Conservation (phyloP, 1,140 invertebrate species). For the Apis cerana region DNA sequence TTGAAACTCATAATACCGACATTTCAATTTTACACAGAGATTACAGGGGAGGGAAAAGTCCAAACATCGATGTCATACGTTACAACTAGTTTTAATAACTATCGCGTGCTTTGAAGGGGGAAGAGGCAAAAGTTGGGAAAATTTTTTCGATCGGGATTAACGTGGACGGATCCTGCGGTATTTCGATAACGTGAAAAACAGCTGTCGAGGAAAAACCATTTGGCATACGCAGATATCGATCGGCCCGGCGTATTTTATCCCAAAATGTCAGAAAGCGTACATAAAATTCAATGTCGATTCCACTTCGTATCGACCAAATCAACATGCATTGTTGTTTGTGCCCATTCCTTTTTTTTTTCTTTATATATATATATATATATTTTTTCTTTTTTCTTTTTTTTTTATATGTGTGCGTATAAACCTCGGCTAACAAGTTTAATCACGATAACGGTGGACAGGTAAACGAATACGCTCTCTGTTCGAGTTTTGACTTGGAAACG, state of each 20-base stretch:
- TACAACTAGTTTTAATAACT: slow-evolving; percentile 33
- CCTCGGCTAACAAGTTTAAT: slow-evolving; percentile 39
- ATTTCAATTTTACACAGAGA: slow-evolving; percentile 13
- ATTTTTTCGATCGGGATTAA: slow-evolving; percentile 36
- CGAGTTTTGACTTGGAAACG: background rate
- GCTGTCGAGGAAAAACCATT: slow-evolving; percentile 36
- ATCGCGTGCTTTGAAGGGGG: background rate
- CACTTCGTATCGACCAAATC: slow-evolving; percentile 15
- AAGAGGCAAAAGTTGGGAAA: background rate
- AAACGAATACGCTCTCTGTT: slow-evolving; percentile 15
- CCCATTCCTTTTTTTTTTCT: background rate
- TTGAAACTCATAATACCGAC: slow-evolving; percentile 6
- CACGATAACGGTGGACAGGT: slow-evolving; percentile 22
- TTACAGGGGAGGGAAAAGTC: background rate
- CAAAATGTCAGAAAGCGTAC: slow-evolving; percentile 23
- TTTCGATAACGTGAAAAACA: slow-evolving; percentile 47
- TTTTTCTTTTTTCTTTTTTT: background rate
- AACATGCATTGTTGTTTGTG: background rate
- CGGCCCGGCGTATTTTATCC: slow-evolving; percentile 13
- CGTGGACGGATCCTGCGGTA: slow-evolving; percentile 16
- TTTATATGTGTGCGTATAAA: background rate
- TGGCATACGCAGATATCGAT: slow-evolving; percentile 22
- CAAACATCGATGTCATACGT: background rate
- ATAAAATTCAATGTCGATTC: slow-evolving; percentile 42
- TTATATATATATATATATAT: background rate